phyloP scores from a whole-genome alignment of 2,797 vertebrate genomes.

The Gymnothorax javanicus region DNA sequence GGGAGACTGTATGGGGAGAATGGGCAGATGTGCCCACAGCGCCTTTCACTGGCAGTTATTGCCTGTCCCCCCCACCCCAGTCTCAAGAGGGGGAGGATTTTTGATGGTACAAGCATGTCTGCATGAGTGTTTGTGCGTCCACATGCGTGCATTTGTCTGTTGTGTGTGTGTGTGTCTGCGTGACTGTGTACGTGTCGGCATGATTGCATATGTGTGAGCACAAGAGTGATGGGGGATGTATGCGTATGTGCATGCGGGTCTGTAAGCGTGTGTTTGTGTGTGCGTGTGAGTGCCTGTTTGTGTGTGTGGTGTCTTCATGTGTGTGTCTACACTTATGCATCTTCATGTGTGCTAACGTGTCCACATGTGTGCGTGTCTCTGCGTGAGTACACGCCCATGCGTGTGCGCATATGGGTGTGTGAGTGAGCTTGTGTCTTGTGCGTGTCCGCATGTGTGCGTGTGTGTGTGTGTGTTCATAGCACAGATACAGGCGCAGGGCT shows the following conservation, averaged over 20 bases:
- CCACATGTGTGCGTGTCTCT: neutral
- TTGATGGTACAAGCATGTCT: no score
- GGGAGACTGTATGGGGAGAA: neutral
- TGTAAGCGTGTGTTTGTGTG: no score
- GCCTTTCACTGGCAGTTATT: constrained; percentile 20
- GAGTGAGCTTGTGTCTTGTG: neutral
- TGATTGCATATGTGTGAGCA: no score
- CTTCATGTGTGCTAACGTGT: neutral
- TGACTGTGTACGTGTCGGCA: no score
- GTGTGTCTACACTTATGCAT: neutral
- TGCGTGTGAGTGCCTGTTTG: no score
- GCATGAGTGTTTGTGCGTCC: constrained; percentile 14
- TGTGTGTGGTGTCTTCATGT: no score
- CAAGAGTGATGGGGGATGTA: no score
- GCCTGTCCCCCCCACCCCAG: neutral
- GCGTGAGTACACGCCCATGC: neutral
- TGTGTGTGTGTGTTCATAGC: constrained; percentile 3
- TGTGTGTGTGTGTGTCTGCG: constrained; percentile 7
- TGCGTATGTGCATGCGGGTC: no score
- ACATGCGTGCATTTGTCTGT: no score
- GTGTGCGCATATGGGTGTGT: neutral
- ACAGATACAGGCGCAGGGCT: constrained; percentile 8
- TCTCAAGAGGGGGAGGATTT: constrained; percentile 1
- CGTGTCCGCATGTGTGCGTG: neutral
- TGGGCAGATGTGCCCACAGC: neutral